Conservation (phyloP, 2,888 invertebrate genomes). For the Ptychoptera contaminata region DNA sequence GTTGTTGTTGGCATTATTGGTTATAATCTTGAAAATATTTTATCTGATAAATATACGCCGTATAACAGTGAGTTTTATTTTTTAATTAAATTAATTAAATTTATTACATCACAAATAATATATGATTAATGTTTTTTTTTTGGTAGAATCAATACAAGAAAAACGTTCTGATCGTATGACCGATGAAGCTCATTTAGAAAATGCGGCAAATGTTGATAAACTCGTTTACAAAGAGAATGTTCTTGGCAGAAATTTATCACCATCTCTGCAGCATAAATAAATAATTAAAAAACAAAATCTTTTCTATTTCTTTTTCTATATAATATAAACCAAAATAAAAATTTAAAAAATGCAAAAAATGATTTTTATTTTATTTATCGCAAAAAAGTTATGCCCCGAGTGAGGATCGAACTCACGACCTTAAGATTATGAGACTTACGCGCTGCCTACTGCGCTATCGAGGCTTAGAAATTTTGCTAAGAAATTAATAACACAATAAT, state of each 20-base stretch:
- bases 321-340: no score
- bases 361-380: no score
- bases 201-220: conserved; percentile 47
- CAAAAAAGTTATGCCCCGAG: neutral
- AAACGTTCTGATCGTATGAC: conserved; percentile 51
- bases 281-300: no score
- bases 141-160: conserved; percentile 54
- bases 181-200: conserved; percentile 38
- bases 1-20: conserved; percentile 70
- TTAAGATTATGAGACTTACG: conserved; percentile 5
- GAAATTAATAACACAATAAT: no score
- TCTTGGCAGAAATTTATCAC: conserved; percentile 47
- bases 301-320: no score
- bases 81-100: no score
- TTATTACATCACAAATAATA: neutral
- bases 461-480: neutral
- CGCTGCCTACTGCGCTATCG: conserved; percentile 4
- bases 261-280: conserved; percentile 36
- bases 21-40: conserved; percentile 61
- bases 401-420: conserved; percentile 5
- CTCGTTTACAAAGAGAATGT: conserved; percentile 51
- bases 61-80: conserved; percentile 45
- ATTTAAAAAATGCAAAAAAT: no score
- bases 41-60: conserved; percentile 63
- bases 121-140: conserved; percentile 12